These are phyloP conservation scores for Hylaeus volcanicus DNA, from an alignment of 1,140 invertebrate genomes.

Conservation along the genomic window DNA sequence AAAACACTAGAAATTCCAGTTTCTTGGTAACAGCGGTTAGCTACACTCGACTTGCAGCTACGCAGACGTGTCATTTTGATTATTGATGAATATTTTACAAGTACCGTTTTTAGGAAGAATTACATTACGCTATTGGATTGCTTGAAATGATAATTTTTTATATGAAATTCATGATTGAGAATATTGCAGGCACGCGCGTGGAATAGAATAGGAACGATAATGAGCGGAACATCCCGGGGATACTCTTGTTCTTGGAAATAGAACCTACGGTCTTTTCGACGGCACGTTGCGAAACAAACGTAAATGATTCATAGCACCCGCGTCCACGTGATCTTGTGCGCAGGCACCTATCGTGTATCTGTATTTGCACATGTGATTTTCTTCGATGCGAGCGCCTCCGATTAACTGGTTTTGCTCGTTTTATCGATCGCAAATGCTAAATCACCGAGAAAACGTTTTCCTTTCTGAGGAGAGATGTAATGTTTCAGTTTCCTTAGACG, in stretches of 20 bases:
- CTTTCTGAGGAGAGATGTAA: background rate
- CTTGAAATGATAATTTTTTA: background rate
- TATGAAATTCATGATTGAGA: background rate
- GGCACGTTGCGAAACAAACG: constrained; percentile 52
- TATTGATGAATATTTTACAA: too few relatives aligned
- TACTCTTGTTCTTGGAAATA: constrained; percentile 43
- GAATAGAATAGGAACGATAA: constrained; percentile 32
- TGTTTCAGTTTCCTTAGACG: too few relatives aligned
- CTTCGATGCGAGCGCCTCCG: constrained; percentile 38
- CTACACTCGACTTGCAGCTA: background rate
- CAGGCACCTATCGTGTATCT: constrained; percentile 34
- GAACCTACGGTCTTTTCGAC: constrained; percentile 35
- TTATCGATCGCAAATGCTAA: constrained; percentile 9
- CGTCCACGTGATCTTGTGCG: constrained; percentile 48
- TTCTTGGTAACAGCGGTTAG: background rate
- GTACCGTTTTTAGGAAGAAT: too few relatives aligned
- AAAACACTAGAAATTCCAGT: background rate
- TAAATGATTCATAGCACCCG: constrained; percentile 57
- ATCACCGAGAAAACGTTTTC: background rate
- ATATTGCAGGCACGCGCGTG: background rate
- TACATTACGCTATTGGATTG: background rate
- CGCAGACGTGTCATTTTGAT: background rate
- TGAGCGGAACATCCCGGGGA: constrained; percentile 38
- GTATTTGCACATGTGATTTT: constrained; percentile 55
- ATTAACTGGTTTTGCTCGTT: constrained; percentile 36